Percentiles rank a stretch among this genome's conserved stretches.
Evolutionary conservation across 2,888 invertebrate species (phyloP).

Genomic region (Cephus spinipes): DNA sequence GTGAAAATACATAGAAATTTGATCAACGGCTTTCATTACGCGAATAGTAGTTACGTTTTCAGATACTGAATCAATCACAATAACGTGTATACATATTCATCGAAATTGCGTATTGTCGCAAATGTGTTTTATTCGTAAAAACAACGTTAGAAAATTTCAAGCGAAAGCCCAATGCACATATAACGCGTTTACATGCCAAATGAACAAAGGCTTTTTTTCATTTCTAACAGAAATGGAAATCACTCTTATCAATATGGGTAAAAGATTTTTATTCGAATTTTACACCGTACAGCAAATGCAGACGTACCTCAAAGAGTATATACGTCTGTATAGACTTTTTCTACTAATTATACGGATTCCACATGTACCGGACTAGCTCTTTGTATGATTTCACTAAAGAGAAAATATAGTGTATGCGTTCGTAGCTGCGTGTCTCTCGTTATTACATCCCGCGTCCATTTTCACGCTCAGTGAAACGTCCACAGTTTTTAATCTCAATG

Average conservation of each 20-base stretch:
- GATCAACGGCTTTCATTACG: not conserved
- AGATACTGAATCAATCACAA: not conserved
- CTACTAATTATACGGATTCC: not conserved
- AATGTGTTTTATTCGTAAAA: not conserved
- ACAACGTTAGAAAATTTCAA: not conserved
- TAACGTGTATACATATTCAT: not conserved
- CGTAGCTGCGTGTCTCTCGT: not conserved
- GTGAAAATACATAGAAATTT: not conserved
- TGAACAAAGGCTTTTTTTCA: not conserved
- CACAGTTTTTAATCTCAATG: not conserved
- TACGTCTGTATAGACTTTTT: not conserved
- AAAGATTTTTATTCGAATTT: not conserved
- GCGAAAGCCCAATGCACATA: not conserved
- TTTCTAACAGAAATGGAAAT: not conserved
- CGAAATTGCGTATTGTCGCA: not conserved
- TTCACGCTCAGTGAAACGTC: not conserved
- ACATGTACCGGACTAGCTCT: not conserved
- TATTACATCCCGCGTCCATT: not conserved
- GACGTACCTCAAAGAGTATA: not conserved
- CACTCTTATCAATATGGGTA: not conserved
- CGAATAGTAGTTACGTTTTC: not conserved
- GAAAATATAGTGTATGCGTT: conserved; percentile 19
- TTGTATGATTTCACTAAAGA: conserved; percentile 28
- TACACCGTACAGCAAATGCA: not conserved
- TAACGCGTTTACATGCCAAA: not conserved